These are phyloP conservation scores for Pterocles burchelli DNA, from an alignment of 2,113 vertebrate genomes.

Conservation along the genomic window DNA sequence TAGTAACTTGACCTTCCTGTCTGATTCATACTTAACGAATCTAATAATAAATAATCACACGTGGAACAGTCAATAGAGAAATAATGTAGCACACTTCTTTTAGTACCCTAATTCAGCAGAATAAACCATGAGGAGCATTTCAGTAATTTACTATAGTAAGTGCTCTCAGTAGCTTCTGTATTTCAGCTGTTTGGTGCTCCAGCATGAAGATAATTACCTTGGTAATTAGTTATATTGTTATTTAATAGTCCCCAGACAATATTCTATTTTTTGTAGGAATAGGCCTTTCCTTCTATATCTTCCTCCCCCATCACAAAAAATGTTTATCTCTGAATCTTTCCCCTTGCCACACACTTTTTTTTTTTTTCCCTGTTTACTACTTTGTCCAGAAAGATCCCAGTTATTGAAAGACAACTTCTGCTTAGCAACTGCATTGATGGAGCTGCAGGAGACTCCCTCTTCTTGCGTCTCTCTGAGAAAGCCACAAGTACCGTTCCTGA, in stretches of 20 bases:
- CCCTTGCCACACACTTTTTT: not conserved
- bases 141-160: slow-evolving; percentile 30
- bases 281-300: not conserved
- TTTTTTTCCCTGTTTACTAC: not conserved
- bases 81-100: slow-evolving; percentile 15
- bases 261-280: slow-evolving; percentile 8
- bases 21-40: not conserved
- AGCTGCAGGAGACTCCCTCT: not conserved
- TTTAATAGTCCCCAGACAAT: slow-evolving; percentile 52
- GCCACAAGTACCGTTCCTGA: not conserved
- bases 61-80: slow-evolving; percentile 32
- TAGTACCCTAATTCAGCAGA: slow-evolving; percentile 22
- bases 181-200: slow-evolving; percentile 40
- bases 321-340: not conserved
- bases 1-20: slow-evolving; percentile 26
- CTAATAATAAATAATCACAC: slow-evolving; percentile 53
- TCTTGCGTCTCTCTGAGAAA: not conserved
- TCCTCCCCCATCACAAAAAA: not conserved
- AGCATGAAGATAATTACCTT: slow-evolving; percentile 38
- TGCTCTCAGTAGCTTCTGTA: slow-evolving; percentile 35
- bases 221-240: slow-evolving; percentile 63
- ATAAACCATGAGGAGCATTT: slow-evolving; percentile 32
- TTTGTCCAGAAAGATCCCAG: not conserved
- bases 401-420: not conserved
- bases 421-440: not conserved